Conservation (phyloP, 2,113 vertebrate genomes). For the Thoracochromis brauschi region DNA sequence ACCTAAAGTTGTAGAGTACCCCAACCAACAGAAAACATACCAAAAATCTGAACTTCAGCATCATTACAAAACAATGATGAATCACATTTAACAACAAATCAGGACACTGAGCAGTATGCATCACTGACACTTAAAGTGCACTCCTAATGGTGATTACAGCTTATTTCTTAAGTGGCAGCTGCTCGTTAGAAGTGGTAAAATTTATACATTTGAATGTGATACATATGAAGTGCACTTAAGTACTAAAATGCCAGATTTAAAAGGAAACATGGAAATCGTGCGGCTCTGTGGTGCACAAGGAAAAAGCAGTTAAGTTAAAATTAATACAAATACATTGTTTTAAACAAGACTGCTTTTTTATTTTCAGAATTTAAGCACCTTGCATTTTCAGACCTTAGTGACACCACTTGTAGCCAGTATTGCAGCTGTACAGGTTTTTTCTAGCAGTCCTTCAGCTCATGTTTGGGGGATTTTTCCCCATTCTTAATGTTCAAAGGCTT, state of each 20-base stretch:
- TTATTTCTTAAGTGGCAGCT: not conserved
- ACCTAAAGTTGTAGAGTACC: not conserved
- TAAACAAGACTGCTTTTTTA: not conserved
- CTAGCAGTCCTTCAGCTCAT: not conserved
- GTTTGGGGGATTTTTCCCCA: not conserved
- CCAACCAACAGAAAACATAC: not conserved
- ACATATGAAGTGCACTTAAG: not conserved
- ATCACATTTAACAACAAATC: not conserved
- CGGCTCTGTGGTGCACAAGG: not conserved
- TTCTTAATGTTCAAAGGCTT: not conserved
- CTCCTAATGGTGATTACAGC: not conserved
- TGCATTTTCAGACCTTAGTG: not conserved
- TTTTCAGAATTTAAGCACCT: not conserved
- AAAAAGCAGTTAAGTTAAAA: not conserved
- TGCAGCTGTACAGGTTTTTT: not conserved
- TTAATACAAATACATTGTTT: not conserved
- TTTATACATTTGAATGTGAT: not conserved
- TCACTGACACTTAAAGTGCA: not conserved
- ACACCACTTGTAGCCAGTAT: not conserved
- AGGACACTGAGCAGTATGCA: not conserved
- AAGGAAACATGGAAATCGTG: not conserved
- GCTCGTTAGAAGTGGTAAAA: not conserved
- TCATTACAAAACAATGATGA: not conserved
- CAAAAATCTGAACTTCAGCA: not conserved
- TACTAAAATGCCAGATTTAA: not conserved